Percentiles rank a stretch among this genome's conserved stretches.
These are phyloP conservation scores for Cyprinodon tularosa DNA, from an alignment of 2,113 vertebrate genomes.

Conservation along the genomic window DNA sequence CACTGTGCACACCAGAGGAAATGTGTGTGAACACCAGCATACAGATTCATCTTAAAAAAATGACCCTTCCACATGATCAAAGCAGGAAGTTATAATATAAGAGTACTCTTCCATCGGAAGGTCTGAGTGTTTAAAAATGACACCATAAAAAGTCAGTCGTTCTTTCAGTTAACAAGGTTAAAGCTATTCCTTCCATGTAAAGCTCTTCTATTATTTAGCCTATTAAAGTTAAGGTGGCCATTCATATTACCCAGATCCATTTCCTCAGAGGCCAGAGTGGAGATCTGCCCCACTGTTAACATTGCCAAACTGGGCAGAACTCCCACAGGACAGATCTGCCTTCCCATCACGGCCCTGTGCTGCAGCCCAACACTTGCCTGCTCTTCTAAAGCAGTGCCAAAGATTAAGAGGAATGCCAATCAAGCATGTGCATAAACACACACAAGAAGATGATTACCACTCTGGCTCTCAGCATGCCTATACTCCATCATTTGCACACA, in stretches of 20 bases:
- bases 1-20: constrained; percentile 31
- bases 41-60: constrained; percentile 4
- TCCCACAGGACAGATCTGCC: constrained; percentile 72
- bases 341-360: constrained; percentile 50
- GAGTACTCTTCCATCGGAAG: background rate
- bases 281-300: constrained; percentile 82
- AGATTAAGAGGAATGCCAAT: constrained; percentile 77
- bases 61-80: constrained; percentile 19
- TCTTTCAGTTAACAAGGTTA: constrained; percentile 47
- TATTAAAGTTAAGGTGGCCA: constrained; percentile 68
- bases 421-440: constrained; percentile 51
- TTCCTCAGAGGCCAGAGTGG: constrained; percentile 88
- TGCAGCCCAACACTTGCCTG: constrained; percentile 41
- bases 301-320: constrained; percentile 55
- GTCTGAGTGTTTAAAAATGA: constrained; percentile 13
- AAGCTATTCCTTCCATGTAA: constrained; percentile 25
- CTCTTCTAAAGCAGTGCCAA: constrained; percentile 76
- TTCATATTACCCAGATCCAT: constrained; percentile 90
- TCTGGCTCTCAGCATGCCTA: constrained; percentile 49
- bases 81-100: background rate
- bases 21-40: constrained; percentile 9
- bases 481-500: constrained; percentile 32
- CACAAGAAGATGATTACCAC: constrained; percentile 70
- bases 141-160: constrained; percentile 22
- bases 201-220: constrained; percentile 50